Evolutionary conservation across 2,113 vertebrate species (phyloP).

Genomic region (Oncorhynchus nerka): DNA sequence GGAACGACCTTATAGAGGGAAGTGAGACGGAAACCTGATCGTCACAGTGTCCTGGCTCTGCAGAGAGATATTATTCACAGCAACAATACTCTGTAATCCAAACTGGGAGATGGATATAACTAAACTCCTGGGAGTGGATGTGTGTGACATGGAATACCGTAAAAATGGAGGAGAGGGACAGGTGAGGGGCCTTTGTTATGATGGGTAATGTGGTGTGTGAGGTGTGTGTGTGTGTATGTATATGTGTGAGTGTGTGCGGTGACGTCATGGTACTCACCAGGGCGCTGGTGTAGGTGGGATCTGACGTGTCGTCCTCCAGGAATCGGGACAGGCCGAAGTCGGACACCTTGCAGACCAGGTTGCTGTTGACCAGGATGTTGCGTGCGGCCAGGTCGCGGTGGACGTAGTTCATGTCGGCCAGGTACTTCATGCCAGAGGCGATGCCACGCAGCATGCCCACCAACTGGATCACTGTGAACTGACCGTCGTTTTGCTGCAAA

Average conservation of each 20-base stretch:
- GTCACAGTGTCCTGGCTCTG: slow-evolving; percentile 48
- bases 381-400: slow-evolving; percentile 94
- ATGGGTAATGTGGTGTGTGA: neutral
- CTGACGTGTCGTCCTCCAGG: slow-evolving; percentile 94
- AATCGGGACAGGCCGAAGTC: slow-evolving; percentile 97
- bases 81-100: slow-evolving; percentile 49
- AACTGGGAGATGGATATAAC: neutral
- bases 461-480: slow-evolving; percentile 98
- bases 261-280: slow-evolving; percentile 76
- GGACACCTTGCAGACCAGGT: slow-evolving; percentile 97
- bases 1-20: slow-evolving; percentile 30
- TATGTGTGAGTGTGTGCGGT: neutral
- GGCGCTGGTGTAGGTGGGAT: slow-evolving; percentile 96
- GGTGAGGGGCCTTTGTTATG: slow-evolving; percentile 1
- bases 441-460: slow-evolving; percentile 97
- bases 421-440: slow-evolving; percentile 96
- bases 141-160: slow-evolving; percentile 11
- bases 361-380: slow-evolving; percentile 98
- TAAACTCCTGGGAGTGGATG: slow-evolving; percentile 7
- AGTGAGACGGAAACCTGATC: slow-evolving; percentile 47
- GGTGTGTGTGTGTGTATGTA: neutral
- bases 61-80: slow-evolving; percentile 49
- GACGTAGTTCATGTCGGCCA: slow-evolving; percentile 97
- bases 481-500: slow-evolving; percentile 92
- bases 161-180: slow-evolving; percentile 13